A percentile compares a stretch with the other conserved stretches of the same genome.
Conservation (phyloP, 2,113 vertebrate species). For the Ahaetulla prasina region DNA sequence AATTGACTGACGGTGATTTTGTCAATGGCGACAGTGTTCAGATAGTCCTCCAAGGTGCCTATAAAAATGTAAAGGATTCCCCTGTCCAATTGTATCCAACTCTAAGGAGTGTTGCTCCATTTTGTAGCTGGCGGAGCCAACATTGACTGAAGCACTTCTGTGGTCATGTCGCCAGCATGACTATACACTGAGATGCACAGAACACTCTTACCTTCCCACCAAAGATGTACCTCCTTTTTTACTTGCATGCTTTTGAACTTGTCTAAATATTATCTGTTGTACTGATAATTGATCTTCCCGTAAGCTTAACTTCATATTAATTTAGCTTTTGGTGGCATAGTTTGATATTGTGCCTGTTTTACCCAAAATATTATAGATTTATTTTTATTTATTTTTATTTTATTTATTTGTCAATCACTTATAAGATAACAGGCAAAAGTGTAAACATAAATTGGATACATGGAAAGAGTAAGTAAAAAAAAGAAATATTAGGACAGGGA, state of each 20-base stretch:
- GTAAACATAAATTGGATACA: no score
- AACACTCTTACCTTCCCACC: not conserved
- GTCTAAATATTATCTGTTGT: not conserved
- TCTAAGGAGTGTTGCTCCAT: not conserved
- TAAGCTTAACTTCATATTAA: not conserved
- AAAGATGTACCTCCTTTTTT: not conserved
- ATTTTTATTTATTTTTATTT: no score
- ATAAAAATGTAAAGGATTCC: not conserved
- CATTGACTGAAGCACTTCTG: not conserved
- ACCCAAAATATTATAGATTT: not conserved
- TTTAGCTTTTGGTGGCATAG: not conserved
- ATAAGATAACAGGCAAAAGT: no score
- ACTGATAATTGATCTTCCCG: not conserved
- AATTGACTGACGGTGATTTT: not conserved
- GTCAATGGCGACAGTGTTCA: not conserved
- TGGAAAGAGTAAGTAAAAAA: no score
- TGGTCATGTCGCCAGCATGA: not conserved
- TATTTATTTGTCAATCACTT: no score
- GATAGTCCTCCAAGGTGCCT: not conserved
- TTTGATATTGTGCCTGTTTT: not conserved
- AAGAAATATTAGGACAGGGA: no score
- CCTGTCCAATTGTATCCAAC: not conserved
- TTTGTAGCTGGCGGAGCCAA: not conserved
- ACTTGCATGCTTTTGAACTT: not conserved
- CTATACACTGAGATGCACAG: not conserved